Base-by-base conservation (phyloP, 2,113 vertebrate genomes). In the Colius striatus region DNA sequence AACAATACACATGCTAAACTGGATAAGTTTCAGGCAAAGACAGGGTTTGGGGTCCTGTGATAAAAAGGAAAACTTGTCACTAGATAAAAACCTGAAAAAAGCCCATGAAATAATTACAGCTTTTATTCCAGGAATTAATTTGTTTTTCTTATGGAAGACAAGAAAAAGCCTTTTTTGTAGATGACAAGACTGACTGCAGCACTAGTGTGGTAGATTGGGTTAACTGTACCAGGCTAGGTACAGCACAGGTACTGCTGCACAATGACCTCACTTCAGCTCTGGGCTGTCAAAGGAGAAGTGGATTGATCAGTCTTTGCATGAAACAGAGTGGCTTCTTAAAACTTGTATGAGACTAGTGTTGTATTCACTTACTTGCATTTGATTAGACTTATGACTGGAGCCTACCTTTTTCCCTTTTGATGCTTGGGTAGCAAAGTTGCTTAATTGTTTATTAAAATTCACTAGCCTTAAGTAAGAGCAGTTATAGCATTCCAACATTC, bases 391-490 rank as follows among this genome's bases (percentile, higher is more conserved):
- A 38, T 2, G 30, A 16, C 18, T 65, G 48, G 41, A 68, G 21
- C 22, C 38, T 62, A 2, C 47, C 12, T 34, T 65, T 67, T 85
- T 67, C 19, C 10, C 2, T 62, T 71, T 6, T 18, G 7, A 7
- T 18, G 27, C 3, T 0, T 0, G 45, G 3, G 5, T 45, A 58
- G 18, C 18, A 0, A 0, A 70, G 62, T 23, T 71, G 20, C 29
- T 70, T 87, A 63, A 22, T 17, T 80, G 22, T 61, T 19, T 65
- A 11, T n/a, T 74, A 81, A 78, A 84, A 84, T 53, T 84, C 30
- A 16, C 8, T 60, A 29, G 7, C 41, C 32, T 57, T 74, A 66
- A 32, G 47, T 47, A 65, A 16, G 2, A 70, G 34, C 7, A 30
- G 16, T 67, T 72, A 22, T 7, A 70, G 6, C 23, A 62, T 48